Evolutionary conservation across 2,113 vertebrate genomes (phyloP).

Genomic region (Aegotheles bennettii): DNA sequence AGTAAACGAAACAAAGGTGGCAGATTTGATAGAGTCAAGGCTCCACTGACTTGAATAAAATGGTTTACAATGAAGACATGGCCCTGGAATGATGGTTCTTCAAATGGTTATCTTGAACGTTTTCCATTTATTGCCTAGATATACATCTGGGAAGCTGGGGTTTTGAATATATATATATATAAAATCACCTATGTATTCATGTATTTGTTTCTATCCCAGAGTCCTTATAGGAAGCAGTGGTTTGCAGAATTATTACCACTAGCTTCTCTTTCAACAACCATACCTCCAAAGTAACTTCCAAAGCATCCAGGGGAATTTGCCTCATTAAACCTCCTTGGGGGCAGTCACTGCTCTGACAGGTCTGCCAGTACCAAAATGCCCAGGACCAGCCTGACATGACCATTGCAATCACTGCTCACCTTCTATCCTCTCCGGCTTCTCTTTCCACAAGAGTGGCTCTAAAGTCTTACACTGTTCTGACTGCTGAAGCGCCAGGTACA

Average conservation of each 20-base stretch:
- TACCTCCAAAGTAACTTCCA: neutral
- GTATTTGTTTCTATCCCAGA: neutral
- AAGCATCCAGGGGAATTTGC: neutral
- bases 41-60: neutral
- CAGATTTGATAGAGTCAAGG: neutral
- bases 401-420: constrained; percentile 2
- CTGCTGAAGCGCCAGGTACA: neutral
- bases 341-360: neutral
- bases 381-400: neutral
- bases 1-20: neutral
- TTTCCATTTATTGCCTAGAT: neutral
- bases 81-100: neutral
- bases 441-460: constrained; percentile 2
- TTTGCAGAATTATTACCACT: neutral
- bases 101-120: neutral
- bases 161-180: neutral
- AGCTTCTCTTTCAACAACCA: neutral
- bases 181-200: neutral
- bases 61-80: neutral
- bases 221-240: neutral
- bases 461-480: neutral
- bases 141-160: neutral
- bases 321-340: neutral
- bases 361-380: neutral
- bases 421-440: neutral